These are phyloP conservation scores for Callosobruchus maculatus DNA, from an alignment of 2,888 invertebrate genomes.

Conservation along the genomic window DNA sequence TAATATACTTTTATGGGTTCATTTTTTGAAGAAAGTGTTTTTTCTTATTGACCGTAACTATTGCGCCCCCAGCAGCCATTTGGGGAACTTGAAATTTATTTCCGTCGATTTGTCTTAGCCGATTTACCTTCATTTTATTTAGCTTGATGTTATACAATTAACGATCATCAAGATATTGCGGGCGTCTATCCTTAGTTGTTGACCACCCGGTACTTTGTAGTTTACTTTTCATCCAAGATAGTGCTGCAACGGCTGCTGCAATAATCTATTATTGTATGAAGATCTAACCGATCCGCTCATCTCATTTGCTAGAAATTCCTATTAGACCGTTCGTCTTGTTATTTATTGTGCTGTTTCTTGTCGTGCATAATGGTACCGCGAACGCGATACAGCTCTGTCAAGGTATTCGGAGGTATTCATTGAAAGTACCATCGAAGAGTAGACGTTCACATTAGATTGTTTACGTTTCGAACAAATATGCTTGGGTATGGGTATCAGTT, in stretches of 20 bases:
- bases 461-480: neutral
- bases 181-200: too few species aligned
- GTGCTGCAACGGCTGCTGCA: neutral
- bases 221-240: neutral
- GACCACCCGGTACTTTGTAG: too few species aligned
- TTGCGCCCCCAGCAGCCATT: too few species aligned
- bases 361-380: neutral
- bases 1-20: too few species aligned
- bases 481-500: neutral
- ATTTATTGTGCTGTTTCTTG: neutral
- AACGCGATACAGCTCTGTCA: neutral
- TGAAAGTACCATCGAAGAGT: neutral
- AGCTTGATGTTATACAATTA: too few species aligned
- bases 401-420: neutral
- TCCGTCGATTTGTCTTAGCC: too few species aligned
- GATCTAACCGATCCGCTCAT: neutral
- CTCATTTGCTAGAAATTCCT: neutral
- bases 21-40: too few species aligned
- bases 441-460: neutral
- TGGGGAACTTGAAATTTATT: too few species aligned
- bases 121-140: too few species aligned
- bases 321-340: neutral
- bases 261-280: neutral
- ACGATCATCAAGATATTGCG: too few species aligned
- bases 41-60: too few species aligned